Evolutionary conservation across 2,113 vertebrate genomes (phyloP).

Genomic region (Chloropsis hardwickii): DNA sequence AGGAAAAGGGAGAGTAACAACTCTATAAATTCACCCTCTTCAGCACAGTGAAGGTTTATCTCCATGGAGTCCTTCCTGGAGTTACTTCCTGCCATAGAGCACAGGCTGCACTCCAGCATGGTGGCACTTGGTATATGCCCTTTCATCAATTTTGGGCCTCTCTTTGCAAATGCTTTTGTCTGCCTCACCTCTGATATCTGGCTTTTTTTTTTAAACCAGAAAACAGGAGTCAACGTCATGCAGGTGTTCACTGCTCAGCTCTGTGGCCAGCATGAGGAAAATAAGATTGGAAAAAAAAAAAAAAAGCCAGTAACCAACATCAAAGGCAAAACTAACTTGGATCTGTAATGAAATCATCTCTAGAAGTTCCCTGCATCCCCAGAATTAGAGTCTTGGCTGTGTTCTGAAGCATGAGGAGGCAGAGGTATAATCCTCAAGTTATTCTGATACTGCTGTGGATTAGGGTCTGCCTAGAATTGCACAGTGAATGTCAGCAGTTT

Average conservation of each 20-base stretch:
- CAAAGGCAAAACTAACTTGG: not conserved
- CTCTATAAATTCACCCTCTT: not conserved
- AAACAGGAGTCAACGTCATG: not conserved
- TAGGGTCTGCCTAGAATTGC: not conserved
- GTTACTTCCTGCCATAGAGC: not conserved
- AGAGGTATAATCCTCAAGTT: not conserved
- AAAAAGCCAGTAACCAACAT: not conserved
- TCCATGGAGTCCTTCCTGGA: not conserved
- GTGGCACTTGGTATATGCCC: not conserved
- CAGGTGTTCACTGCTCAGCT: not conserved
- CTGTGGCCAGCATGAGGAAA: not conserved
- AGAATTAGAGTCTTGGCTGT: not conserved
- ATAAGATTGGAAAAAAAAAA: fast-evolving
- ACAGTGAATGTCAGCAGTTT: not conserved
- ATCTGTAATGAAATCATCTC: not conserved
- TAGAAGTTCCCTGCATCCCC: not conserved
- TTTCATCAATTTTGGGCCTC: not conserved
- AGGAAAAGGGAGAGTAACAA: not conserved
- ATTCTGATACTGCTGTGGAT: not conserved
- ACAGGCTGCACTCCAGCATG: not conserved
- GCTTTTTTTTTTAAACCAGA: not conserved
- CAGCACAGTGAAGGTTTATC: not conserved
- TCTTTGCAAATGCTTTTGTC: not conserved
- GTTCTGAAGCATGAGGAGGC: not conserved
- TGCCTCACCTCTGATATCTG: not conserved